phyloP scores from a whole-genome alignment of 1,140 invertebrate genomes.

The Amyelois transitella region DNA sequence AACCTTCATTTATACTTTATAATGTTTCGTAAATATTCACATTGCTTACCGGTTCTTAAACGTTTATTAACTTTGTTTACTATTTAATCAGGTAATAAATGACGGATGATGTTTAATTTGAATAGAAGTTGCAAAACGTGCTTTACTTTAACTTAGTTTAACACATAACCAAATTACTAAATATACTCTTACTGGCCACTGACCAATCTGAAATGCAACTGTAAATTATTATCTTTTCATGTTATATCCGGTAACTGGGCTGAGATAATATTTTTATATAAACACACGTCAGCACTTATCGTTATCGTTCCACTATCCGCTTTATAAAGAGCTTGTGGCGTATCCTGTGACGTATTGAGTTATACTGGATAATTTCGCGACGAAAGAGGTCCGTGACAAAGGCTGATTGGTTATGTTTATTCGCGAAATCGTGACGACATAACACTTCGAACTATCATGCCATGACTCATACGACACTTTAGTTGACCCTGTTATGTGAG shows the following conservation, averaged over 20 bases:
- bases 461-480: constrained; percentile 20
- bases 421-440: constrained; percentile 36
- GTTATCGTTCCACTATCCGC: not conserved
- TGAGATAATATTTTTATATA: not conserved
- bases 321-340: not conserved
- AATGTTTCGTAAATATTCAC: no score
- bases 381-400: not conserved
- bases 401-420: not conserved
- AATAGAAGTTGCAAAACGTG: no score
- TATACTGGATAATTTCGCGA: not conserved
- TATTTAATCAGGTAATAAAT: no score
- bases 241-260: not conserved
- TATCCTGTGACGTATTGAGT: constrained; percentile 19
- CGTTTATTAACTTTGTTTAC: no score
- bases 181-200: no score
- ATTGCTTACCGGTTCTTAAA: no score
- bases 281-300: not conserved
- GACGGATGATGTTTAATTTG: no score
- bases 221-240: not conserved
- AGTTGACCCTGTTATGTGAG: constrained; percentile 48
- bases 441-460: constrained; percentile 44
- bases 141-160: no score
- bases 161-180: no score
- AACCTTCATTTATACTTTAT: no score
- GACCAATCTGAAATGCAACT: no score